These are phyloP conservation scores for Chloroceryle aenea DNA, from an alignment of 2,113 vertebrate genomes.

Conservation along the genomic window DNA sequence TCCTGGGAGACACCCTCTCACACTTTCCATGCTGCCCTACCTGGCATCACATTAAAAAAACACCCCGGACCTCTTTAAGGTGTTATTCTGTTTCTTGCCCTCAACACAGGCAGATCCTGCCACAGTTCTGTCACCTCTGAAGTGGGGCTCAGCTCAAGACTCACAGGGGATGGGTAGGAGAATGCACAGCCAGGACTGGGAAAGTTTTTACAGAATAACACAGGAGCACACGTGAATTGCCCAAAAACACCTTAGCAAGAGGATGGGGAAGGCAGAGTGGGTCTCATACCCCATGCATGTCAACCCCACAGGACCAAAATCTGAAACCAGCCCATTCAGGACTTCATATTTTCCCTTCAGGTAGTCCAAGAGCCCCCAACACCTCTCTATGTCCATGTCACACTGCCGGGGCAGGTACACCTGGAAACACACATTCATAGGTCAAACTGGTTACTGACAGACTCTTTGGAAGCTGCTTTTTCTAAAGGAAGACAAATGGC, in stretches of 20 bases:
- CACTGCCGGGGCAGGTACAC: accelerated
- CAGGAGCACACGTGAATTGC: accelerated
- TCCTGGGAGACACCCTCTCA: accelerated
- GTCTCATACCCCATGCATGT: neutral
- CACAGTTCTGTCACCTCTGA: neutral
- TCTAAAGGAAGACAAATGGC: constrained; percentile 20
- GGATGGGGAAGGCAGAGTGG: neutral
- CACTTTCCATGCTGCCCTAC: neutral
- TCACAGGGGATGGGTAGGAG: neutral
- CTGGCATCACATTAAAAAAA: neutral
- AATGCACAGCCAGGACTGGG: neutral
- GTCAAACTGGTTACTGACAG: neutral
- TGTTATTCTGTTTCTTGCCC: neutral
- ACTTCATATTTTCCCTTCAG: neutral
- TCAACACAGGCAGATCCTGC: neutral
- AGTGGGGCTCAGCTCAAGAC: neutral
- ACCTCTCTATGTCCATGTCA: neutral
- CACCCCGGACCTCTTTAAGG: neutral
- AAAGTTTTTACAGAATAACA: neutral
- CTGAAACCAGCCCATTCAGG: neutral
- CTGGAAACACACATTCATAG: accelerated
- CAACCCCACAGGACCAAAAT: neutral
- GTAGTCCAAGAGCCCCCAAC: neutral
- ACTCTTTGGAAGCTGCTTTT: neutral
- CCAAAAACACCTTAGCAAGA: neutral